A percentile compares a stretch with the other conserved stretches of the same genome.
Conservation (phyloP, 2,797 vertebrate genomes). For the Sphenodon punctatus region DNA sequence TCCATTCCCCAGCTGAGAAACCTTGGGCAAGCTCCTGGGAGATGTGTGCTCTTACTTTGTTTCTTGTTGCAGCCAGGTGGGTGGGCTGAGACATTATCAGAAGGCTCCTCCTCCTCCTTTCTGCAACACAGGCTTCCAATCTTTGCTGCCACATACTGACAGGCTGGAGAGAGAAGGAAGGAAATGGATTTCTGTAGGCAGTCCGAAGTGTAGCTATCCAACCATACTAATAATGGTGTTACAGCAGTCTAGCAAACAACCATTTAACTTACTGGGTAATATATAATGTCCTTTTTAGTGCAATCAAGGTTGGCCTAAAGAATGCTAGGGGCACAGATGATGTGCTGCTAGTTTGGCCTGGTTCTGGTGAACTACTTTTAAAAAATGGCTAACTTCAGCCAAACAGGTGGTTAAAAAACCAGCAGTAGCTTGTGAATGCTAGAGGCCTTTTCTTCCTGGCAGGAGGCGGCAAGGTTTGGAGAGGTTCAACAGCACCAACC, state of each 20-base stretch:
- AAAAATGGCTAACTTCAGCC: too few relatives aligned
- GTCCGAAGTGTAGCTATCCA: background rate
- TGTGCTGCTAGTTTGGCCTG: too few relatives aligned
- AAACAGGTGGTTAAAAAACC: too few relatives aligned
- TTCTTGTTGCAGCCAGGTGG: fast-evolving
- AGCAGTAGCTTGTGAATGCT: too few relatives aligned
- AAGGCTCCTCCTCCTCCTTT: background rate
- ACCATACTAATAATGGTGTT: background rate
- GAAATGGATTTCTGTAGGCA: background rate
- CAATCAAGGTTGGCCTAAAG: background rate
- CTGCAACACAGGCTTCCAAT: background rate
- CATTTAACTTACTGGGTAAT: too few relatives aligned
- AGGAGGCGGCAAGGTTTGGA: too few relatives aligned
- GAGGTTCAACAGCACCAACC: too few relatives aligned
- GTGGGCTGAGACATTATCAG: fast-evolving
- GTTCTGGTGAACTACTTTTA: too few relatives aligned
- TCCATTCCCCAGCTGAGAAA: too few relatives aligned
- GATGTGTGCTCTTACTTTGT: background rate
- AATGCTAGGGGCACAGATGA: too few relatives aligned
- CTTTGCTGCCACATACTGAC: slow-evolving; percentile 22
- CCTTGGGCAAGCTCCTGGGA: fast-evolving
- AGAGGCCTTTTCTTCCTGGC: too few relatives aligned
- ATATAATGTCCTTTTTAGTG: background rate
- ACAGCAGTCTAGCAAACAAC: background rate
- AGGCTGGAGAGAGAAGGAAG: slow-evolving; percentile 7